Conservation (phyloP, 1,140 invertebrate genomes). For the Tetramorium alpestre region DNA sequence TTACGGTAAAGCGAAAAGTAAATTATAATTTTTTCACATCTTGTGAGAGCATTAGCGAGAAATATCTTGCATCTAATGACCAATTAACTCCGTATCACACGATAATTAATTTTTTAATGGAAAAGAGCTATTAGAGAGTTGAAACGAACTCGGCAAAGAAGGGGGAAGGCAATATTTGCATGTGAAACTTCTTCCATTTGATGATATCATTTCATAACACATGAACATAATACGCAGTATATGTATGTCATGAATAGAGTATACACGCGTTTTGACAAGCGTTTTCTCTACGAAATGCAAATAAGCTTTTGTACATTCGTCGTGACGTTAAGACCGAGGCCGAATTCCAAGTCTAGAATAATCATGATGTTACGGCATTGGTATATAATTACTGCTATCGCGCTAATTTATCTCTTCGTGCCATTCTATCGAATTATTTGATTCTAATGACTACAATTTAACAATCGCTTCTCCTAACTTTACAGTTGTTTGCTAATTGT, state of each 20-base stretch:
- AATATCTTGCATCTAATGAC: neutral
- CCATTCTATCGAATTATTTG: neutral
- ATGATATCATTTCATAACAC: constrained; percentile 15
- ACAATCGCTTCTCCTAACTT: neutral
- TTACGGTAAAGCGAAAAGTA: neutral
- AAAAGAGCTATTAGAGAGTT: neutral
- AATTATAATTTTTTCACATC: neutral
- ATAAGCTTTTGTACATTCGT: constrained; percentile 36
- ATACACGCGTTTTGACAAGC: constrained; percentile 34
- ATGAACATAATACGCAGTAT: neutral
- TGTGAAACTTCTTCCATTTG: neutral
- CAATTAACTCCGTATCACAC: constrained; percentile 23
- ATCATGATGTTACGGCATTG: constrained; percentile 1
- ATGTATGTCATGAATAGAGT: constrained; percentile 1
- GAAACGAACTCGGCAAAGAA: neutral
- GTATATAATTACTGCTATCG: neutral
- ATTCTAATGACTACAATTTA: neutral
- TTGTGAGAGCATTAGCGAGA: neutral
- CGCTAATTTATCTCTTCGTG: neutral
- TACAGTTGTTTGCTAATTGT: neutral
- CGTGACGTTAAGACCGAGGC: neutral
- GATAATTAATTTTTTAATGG: constrained; percentile 22
- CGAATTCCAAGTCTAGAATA: constrained; percentile 3
- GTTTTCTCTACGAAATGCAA: constrained; percentile 48
- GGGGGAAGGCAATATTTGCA: neutral